Base-by-base conservation (phyloP, 2,113 vertebrate genomes). In the Coregonus clupeaformis region DNA sequence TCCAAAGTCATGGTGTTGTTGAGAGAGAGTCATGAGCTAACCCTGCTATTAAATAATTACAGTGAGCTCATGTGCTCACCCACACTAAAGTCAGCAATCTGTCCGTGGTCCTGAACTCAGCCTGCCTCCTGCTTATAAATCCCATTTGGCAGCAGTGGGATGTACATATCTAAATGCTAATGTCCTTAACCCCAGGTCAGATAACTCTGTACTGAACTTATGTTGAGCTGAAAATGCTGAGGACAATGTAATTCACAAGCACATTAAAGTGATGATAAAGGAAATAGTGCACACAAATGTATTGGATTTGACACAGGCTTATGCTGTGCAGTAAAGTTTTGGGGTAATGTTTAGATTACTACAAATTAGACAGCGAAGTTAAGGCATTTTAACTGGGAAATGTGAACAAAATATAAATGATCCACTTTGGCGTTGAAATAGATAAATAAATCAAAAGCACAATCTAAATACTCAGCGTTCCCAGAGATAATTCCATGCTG, bases 151-250 rank as follows among this genome's bases (percentile, higher is more conserved):
- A 82, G 85, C 78, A 77, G 80, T 78, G 68, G 27, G 27, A 27
- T 76, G 86, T 78, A 77, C 83, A 85, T 84, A 91, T 92, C 91
- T 90, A 88, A 83, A 92, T 91, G 91, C 87, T 89, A 91, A 93
- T 92, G 91, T 75, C 73, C 79, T 81, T 87, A 91, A 84, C 89
- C 80, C 30, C n/a, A 20, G 86, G 88, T 91, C 82, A 86, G 84
- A 90, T 85, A 85, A 82, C 75, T 72, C 65, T 29, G 49, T 73
- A 69, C n/a, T n/a, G n/a, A n/a, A n/a, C n/a, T n/a, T n/a, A n/a
- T n/a, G n/a, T n/a, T n/a, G n/a, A n/a, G n/a, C n/a, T n/a, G n/a
- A n/a, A n/a, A n/a, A n/a, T n/a, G n/a, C n/a, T 82, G 85, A 89
- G 76, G 72, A 84, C 74, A 83, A 83, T 87, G 78, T 89, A 88